Base-by-base conservation (phyloP, 1,140 invertebrate species). In the Stegodyphus dumicola region DNA sequence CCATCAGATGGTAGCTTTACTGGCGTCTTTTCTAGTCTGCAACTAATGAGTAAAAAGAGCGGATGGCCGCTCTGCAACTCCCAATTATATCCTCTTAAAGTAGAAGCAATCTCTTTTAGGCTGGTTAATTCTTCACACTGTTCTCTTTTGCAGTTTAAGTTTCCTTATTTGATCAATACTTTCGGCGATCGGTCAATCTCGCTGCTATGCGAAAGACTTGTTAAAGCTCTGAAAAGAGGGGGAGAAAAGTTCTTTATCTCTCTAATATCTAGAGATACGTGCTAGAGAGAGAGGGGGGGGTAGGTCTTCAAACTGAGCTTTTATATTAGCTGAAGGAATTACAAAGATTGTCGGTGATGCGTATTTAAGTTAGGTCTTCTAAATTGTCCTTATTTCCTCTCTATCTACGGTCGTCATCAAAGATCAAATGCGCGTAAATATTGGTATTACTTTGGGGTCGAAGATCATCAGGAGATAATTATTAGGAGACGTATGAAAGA, bases 21-120 rank as follows among this genome's bases (percentile, higher is more conserved):
- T 67, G 15, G 10, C 65, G 7, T 67, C 17, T 17, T 67, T 67
- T 67, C 65, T 6, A 7, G 65, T 7, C 17, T n/a, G 65, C 65
- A 67, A 18, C 17, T 67, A 67, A 67, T 67, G 65, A 67, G 65
- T 67, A 67, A 67, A 67, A 67, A 67, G 65, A 67, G 10, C 65
- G 65, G 65, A 67, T 15, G 11, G 65, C 11, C 9, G 65, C 65
- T 7, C 65, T 67, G 65, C 65, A 67, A 67, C 17, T 67, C 65
- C n/a, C n/a, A 67, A 67, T 67, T 67, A 67, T 67, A 18, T 67
- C 65, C 65, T 67, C 17, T 18, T 67, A 18, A 67, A 67, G 65
- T 17, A 67, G 65, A 67, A 18, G n/a, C 13, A n/a, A 67, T 67
- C 65, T 15, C 65, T 17, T 60, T 67, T 17, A 67, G 65, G 11